Evolutionary conservation across 2,113 vertebrate species (phyloP).

Genomic region (Zosterops borbonicus): DNA sequence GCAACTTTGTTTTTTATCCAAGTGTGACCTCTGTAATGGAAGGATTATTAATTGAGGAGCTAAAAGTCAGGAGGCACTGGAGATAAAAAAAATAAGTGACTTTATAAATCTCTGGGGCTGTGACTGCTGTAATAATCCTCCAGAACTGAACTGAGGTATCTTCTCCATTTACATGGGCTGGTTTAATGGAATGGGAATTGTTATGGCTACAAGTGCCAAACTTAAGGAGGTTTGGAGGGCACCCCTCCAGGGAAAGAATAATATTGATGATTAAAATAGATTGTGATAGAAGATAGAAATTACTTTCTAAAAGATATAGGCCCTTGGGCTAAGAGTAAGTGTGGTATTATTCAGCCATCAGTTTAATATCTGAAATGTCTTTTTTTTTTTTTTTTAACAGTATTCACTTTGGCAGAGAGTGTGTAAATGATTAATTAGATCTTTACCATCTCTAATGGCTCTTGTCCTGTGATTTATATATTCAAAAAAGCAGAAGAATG

Average conservation of each 20-base stretch:
- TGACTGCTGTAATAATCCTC: conserved; percentile 41
- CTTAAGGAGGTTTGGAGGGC: conserved; percentile 48
- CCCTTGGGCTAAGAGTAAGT: conserved; percentile 12
- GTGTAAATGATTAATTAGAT: conserved; percentile 22
- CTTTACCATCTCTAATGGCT: conserved; percentile 14
- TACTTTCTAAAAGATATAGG: conserved; percentile 1
- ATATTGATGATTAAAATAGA: conserved; percentile 48
- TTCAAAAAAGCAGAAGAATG: background rate
- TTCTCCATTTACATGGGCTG: conserved; percentile 18
- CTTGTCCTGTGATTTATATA: conserved; percentile 17
- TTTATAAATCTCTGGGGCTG: conserved; percentile 52
- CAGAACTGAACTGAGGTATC: background rate
- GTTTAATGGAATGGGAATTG: conserved; percentile 41
- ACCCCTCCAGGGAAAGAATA: conserved; percentile 20
- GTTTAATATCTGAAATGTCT: conserved; percentile 22
- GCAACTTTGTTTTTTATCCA: background rate
- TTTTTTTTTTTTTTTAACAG: background rate
- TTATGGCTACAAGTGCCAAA: background rate
- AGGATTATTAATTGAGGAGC: conserved; percentile 33
- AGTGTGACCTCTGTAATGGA: conserved; percentile 18
- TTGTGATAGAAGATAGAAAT: conserved; percentile 14
- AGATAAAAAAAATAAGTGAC: conserved; percentile 9
- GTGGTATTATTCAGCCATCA: conserved; percentile 2
- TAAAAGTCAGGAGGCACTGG: background rate
- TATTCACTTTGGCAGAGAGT: background rate